These are phyloP conservation scores for Rutpela maculata DNA, from an alignment of 2,888 invertebrate species.

Conservation along the genomic window DNA sequence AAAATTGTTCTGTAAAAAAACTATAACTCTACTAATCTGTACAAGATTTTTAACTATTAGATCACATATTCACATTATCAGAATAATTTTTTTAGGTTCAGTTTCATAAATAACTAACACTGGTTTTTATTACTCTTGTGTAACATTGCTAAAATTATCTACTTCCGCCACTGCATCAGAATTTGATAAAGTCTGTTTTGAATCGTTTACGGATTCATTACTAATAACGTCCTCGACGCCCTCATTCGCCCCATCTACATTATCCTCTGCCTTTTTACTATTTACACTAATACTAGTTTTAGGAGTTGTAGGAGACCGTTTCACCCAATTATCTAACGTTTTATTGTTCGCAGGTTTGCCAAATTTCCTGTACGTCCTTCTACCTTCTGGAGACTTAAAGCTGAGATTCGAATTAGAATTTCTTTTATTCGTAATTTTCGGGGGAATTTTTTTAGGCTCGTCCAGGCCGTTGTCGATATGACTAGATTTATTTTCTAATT, in stretches of 20 bases:
- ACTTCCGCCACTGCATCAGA: constrained; percentile 8
- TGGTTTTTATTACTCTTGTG: constrained; percentile 11
- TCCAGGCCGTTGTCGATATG: constrained; percentile 51
- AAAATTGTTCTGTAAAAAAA: constrained; percentile 71
- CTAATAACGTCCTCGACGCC: constrained; percentile 15
- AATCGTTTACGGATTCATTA: constrained; percentile 27
- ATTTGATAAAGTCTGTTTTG: constrained; percentile 23
- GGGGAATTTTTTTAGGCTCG: constrained; percentile 39
- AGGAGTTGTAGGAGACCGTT: constrained; percentile 53
- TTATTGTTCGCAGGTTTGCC: constrained; percentile 52
- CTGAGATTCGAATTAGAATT: background rate
- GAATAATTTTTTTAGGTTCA: constrained; percentile 44
- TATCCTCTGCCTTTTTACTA: constrained; percentile 31
- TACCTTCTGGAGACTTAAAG: constrained; percentile 29
- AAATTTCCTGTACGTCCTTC: constrained; percentile 47
- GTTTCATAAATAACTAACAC: constrained; percentile 38
- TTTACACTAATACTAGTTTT: constrained; percentile 36
- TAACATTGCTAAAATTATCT: constrained; percentile 29
- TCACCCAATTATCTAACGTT: constrained; percentile 67
- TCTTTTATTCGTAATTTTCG: background rate
- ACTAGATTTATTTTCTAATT: constrained; percentile 39
- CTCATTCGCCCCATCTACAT: constrained; percentile 2
- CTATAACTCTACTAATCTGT: constrained; percentile 69
- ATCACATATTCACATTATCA: constrained; percentile 63
- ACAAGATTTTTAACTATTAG: constrained; percentile 60